Evolutionary conservation across 2,888 invertebrate genomes (phyloP).

Genomic region (Neoaliturus tenellus): DNA sequence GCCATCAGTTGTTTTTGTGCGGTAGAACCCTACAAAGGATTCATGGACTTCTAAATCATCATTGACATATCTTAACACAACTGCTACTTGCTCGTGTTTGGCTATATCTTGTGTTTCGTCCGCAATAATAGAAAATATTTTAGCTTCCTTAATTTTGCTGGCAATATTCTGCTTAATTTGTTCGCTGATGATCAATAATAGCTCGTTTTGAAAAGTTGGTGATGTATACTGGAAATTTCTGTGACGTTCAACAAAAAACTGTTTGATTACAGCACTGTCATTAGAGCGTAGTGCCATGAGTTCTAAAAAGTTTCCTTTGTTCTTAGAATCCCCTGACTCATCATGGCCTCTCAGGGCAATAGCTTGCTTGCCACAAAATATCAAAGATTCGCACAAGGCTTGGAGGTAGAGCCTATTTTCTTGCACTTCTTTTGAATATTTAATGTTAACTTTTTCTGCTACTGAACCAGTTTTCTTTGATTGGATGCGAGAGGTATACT

Average conservation of each 20-base stretch:
- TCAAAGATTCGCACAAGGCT: slow-evolving; percentile 62
- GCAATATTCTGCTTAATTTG: slow-evolving; percentile 1
- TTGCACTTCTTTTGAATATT: slow-evolving; percentile 62
- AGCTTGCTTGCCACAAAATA: slow-evolving; percentile 63
- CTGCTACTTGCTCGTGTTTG: slow-evolving; percentile 53
- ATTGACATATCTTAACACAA: slow-evolving; percentile 48
- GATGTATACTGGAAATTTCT: slow-evolving; percentile 40
- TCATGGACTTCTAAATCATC: slow-evolving; percentile 40
- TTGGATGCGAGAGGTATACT: slow-evolving; percentile 41
- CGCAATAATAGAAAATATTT: slow-evolving; percentile 54
- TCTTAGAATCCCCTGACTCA: slow-evolving; percentile 44
- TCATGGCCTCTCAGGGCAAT: slow-evolving; percentile 62
- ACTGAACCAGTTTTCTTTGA: slow-evolving; percentile 58
- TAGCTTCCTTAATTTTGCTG: slow-evolving; percentile 50
- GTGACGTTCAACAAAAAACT: slow-evolving; percentile 35
- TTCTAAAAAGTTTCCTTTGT: slow-evolving; percentile 56
- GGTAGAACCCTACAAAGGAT: slow-evolving; percentile 51
- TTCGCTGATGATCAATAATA: slow-evolving; percentile 61
- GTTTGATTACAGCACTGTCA: slow-evolving; percentile 40
- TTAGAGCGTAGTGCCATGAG: slow-evolving; percentile 24
- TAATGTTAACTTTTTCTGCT: slow-evolving; percentile 60
- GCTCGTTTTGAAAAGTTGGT: slow-evolving; percentile 54
- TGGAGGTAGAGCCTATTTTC: slow-evolving; percentile 60
- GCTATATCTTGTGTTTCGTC: slow-evolving; percentile 58
- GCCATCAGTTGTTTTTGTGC: slow-evolving; percentile 49